phyloP scores from a whole-genome alignment of 2,797 vertebrate species.

The Cossypha niveicapilla region DNA sequence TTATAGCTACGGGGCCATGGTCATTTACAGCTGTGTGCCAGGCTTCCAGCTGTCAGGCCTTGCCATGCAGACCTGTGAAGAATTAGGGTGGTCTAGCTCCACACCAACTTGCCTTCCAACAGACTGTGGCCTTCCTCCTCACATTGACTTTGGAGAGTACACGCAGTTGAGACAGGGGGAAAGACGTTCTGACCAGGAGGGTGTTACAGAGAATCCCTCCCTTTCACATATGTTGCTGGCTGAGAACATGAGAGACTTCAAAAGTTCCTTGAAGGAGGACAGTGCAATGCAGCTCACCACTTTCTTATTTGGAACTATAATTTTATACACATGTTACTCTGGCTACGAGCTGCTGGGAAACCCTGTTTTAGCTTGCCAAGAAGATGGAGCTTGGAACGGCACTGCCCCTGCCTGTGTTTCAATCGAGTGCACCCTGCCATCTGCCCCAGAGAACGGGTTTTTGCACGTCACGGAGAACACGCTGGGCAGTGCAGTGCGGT shows the following conservation, averaged over 20 bases:
- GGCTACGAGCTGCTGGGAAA: slow-evolving; percentile 85
- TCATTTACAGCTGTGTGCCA: slow-evolving; percentile 96
- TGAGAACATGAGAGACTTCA: slow-evolving; percentile 13
- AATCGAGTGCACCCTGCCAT: slow-evolving; percentile 82
- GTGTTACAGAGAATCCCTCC: slow-evolving; percentile 22
- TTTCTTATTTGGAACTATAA: slow-evolving; percentile 84
- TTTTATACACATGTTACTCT: slow-evolving; percentile 85
- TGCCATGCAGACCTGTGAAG: slow-evolving; percentile 91
- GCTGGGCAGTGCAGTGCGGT: slow-evolving; percentile 78
- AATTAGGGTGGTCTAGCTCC: slow-evolving; percentile 89
- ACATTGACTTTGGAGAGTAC: slow-evolving; percentile 95
- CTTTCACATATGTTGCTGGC: neutral
- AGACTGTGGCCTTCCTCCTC: slow-evolving; percentile 94
- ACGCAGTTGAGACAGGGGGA: slow-evolving; percentile 68
- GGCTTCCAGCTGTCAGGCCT: slow-evolving; percentile 90
- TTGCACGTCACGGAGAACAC: slow-evolving; percentile 82
- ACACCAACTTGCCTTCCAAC: slow-evolving; percentile 84
- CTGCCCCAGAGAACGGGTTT: slow-evolving; percentile 82
- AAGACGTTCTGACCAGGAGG: slow-evolving; percentile 44
- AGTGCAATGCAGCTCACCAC: slow-evolving; percentile 71
- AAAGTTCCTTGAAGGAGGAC: slow-evolving; percentile 9
- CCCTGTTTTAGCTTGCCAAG: slow-evolving; percentile 83
- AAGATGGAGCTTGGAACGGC: slow-evolving; percentile 94
- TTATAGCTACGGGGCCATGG: slow-evolving; percentile 90
- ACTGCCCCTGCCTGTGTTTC: slow-evolving; percentile 86